Evolutionary conservation across 1,140 invertebrate species (phyloP), one percentile per base, ranked within the genome.

Genomic region (Eumeta japonica): DNA sequence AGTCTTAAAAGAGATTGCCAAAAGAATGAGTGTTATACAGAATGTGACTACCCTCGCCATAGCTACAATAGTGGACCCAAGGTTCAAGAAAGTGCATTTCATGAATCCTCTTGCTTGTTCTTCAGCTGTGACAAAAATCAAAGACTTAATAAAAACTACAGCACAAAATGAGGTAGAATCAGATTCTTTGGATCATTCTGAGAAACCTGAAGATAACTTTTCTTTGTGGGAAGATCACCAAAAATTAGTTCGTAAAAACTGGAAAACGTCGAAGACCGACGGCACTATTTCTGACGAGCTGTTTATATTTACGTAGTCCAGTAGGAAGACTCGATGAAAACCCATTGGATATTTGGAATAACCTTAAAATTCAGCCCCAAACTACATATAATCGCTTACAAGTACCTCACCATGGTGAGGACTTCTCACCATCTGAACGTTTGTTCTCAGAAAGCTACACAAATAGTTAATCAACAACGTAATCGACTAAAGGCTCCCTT

Each of bases 341-440:
- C 42, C 60, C 60, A 13, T 42, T 72, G 13, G 46, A 66, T 46
- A 45, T 53, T 17, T n/a, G n/a, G n/a, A n/a, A n/a, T n/a, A n/a
- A n/a, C n/a, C n/a, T n/a, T n/a, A n/a, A n/a, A n/a, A n/a, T 40
- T 24, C 49, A 56, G 31, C 52, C 55, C 66, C 7, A 45, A 40
- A n/a, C 28, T 64, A 1, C 46, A 62, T 40, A 50, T 37, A 41
- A 40, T 65, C 7, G 59, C 56, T 7, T 43, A 41, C 30, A 59
- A 58, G 40, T 59, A 61, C 39, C 39, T 68, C 16, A 50, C 52
- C 11, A 47, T 63, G 5, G 52, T 62, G 12, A 55, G 45, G 10
- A 64, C 53, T 16, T 68, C 59, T 65, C 70, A 2, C 54, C 63
- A n/a, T n/a, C n/a, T n/a, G n/a, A n/a, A n/a, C n/a, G n/a, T n/a